Base-by-base conservation (phyloP, 2,888 invertebrate genomes). In the Amphipoea lucens region DNA sequence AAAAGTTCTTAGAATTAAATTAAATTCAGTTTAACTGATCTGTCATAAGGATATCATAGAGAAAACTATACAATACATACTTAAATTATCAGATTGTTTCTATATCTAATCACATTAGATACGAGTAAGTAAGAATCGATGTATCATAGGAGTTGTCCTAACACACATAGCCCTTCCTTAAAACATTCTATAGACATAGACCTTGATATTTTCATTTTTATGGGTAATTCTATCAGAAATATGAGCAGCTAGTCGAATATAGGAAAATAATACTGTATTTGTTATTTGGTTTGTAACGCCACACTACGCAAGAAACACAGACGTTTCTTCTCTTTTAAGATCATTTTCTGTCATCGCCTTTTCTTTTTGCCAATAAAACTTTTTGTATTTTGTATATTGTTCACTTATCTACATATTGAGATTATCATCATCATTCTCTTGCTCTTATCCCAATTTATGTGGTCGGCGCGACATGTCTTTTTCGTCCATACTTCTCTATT, bases 101-200 rank as follows among this genome's bases (percentile, higher is more conserved):
- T 74, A 81, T 67, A 45, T 12, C 42, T 60, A 73, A 79, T 75
- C n/a, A 75, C 66, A 71, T 68, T 45, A 68, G 63, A 62, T 65
- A 60, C 14, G 48, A 70, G 14, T 62, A 72, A 63, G 54, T 83
- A 67, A 65, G 29, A 80, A 84, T 87, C 85, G 78, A 81, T 87
- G 87, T 87, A 87, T 81, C 78, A 78, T 87, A 81, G 81, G 85
- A 81, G 81, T 81, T 86, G 76, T 72, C 20, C 23, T 78, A 87
- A 68, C 36, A 81, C 85, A 87, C 85, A 84, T 77, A 45, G 1
- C 63, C 87, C 87, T 87, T 78, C 71, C 77, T 71, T 40, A 17
- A 23, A 69, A 29, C 4, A 74, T 36, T 74, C 4, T 6, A 4
- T n/a, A 51, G 4, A 36, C 5, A 7, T 20, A 48, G 1, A 9